Conservation (phyloP, 2,888 invertebrate species). For the Scrobipalpa costella region DNA sequence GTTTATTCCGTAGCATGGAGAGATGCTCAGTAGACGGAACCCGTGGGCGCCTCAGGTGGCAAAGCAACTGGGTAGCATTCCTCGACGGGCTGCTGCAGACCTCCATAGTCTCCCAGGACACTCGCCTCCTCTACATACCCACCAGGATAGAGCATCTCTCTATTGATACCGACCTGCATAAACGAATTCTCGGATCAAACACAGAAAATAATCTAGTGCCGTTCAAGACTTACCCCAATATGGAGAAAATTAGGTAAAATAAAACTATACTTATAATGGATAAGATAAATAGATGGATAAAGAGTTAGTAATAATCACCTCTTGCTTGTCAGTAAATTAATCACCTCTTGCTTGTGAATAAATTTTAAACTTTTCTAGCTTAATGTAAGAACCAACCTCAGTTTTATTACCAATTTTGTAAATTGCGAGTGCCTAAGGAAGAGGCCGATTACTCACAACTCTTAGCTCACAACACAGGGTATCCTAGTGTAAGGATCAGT, state of each 20-base stretch:
- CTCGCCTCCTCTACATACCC: conserved; percentile 86
- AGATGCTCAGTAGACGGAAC: conserved; percentile 76
- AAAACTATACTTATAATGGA: too few relatives aligned
- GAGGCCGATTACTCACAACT: too few relatives aligned
- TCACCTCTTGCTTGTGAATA: too few relatives aligned
- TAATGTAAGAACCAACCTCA: too few relatives aligned
- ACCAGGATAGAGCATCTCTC: conserved; percentile 86
- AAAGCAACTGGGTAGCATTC: conserved; percentile 92
- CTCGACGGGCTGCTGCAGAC: conserved; percentile 96
- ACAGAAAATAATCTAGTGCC: conserved; percentile 37
- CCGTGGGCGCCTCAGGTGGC: conserved; percentile 83
- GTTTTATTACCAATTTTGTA: too few relatives aligned
- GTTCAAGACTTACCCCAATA: background rate
- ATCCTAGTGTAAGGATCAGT: too few relatives aligned
- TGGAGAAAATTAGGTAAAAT: background rate
- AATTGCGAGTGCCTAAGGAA: too few relatives aligned
- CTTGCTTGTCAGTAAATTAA: too few relatives aligned
- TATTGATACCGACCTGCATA: conserved; percentile 84
- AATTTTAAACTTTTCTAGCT: too few relatives aligned
- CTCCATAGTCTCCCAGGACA: conserved; percentile 85
- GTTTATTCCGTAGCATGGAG: conserved; percentile 81
- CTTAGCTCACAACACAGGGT: too few relatives aligned
- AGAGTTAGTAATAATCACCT: too few relatives aligned
- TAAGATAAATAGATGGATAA: too few relatives aligned
- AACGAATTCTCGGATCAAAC: conserved; percentile 57